Evolutionary conservation across 1,140 invertebrate genomes (phyloP), one percentile per base, ranked within the genome.

Genomic region (Lineus longissimus): DNA sequence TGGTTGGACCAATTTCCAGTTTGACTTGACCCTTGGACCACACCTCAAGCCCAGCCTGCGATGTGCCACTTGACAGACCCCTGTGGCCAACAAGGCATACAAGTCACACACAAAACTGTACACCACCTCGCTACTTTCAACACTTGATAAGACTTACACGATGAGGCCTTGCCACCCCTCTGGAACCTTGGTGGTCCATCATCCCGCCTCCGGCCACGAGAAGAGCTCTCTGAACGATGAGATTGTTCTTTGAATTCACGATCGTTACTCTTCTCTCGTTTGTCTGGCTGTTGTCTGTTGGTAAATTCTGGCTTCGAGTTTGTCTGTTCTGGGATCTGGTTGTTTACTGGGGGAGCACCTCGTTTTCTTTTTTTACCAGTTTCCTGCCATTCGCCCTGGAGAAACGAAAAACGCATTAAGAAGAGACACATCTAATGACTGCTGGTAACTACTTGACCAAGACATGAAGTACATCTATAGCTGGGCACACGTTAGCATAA

Each of bases 291-390:
- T 9, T 51, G 47, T 51, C 15, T 36, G 4, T 36, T 4, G 4
- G 33, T 4, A 36, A 36, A 36, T 7, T 51, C 47, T 19, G 47
- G 47, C 25, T 51, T 71, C 68, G 33, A 67, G 30, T 60, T 55
- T 60, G 15, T 68, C 67, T 63, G 55, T 65, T 25, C 66, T 58
- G 51, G 23, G 43, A 51, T 64, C 19, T 43, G 58, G 27, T 23
- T 73, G 61, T 33, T 63, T 72, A 59, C 59, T 67, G 62, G 59
- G 30, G 62, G 11, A 61, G 51, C 15, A 63, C 55, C 43, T 36
- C 69, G 69, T 65, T 80, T 94, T 83, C 92, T 92, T 83, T 93
- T 94, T 81, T 93, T 93, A 27, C 90, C 84, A 23, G 86, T 87
- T 58, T 87, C 90, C 72, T 88, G 86, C 90, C 90, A 92, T 80